Base-by-base conservation (phyloP, 2,113 vertebrate species). In the Cyphomyrus plagiostoma region DNA sequence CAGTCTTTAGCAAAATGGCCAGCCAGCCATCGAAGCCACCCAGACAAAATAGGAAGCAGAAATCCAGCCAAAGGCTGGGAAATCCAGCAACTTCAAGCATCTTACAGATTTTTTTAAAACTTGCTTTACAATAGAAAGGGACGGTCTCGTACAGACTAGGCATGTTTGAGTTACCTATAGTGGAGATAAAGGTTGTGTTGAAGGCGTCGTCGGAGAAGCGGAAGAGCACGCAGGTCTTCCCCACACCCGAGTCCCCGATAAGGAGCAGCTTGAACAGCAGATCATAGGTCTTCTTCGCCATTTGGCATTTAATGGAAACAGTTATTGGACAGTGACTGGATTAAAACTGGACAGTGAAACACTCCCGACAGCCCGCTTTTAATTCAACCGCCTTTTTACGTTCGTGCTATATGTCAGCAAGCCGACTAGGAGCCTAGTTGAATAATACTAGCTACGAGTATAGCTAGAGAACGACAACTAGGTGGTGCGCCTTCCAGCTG, bases 231-330 rank as follows among this genome's bases (percentile, higher is more conserved):
- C 98, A 99, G 94, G 98, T 99, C 95, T 99, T 99, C 92, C 98
- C 98, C 93, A 98, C 98, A 92, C 98, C 98, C 92, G 98, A 99
- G 95, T 99, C 98, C 86, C 98, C 98, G 95, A 99, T 99, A 89
- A 99, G 97, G 90, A 99, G 98, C 95, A 99, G 97, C 96, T 99
- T 99, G 96, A 99, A 99, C 94, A 99, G 97, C 97, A 98, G 95
- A 95, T 99, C 98, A 96, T 99, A 99, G 92, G 98, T 99, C 96
- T 99, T 99, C 96, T 99, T 99, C 97, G 98, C 98, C 98, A 99
- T 99, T 95, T 94, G 91, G 91, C 89, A 91, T 50, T 87, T 92
- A 91, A 92, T 88, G 9, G 17, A 45, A 42, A 23, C 23, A n/a
- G 6, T 50, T 58, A 15, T 23, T 42, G 53, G 3, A 58, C 35